phyloP scores from a whole-genome alignment of 1,140 invertebrate genomes.

The Drosophila sechellia region DNA sequence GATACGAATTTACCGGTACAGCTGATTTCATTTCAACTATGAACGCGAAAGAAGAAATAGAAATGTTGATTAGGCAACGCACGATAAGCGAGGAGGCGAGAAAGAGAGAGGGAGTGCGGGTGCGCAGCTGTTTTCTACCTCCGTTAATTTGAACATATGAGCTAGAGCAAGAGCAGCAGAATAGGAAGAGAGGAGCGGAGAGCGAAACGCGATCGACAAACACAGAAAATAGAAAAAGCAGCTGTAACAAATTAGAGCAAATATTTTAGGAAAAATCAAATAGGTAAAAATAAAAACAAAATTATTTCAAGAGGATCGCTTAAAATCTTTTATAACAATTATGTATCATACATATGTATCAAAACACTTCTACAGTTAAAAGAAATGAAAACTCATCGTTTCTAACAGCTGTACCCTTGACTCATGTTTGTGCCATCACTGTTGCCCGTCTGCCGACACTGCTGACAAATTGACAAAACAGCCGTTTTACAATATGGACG shows the following conservation, averaged over 20 bases:
- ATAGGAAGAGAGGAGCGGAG: constrained; percentile 8
- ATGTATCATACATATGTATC: no score
- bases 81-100: constrained; percentile 47
- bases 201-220: constrained; percentile 29
- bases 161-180: constrained; percentile 17
- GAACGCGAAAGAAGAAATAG: constrained; percentile 20
- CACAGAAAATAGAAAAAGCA: constrained; percentile 11
- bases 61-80: constrained; percentile 66
- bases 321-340: neutral
- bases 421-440: constrained; percentile 51
- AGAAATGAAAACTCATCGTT: no score
- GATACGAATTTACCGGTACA: constrained; percentile 76
- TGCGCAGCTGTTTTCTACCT: constrained; percentile 62
- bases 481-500: constrained; percentile 75
- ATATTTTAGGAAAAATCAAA: constrained; percentile 3
- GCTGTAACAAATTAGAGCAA: constrained; percentile 42
- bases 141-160: constrained; percentile 41
- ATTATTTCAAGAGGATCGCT: neutral
- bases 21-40: constrained; percentile 75
- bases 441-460: constrained; percentile 28
- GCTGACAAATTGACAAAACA: constrained; percentile 60
- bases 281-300: neutral
- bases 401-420: constrained; percentile 10
- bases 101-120: constrained; percentile 10
- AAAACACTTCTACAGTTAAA: no score